Base-by-base conservation (phyloP, 2,113 vertebrate species). In the Thalassoma bifasciatum region DNA sequence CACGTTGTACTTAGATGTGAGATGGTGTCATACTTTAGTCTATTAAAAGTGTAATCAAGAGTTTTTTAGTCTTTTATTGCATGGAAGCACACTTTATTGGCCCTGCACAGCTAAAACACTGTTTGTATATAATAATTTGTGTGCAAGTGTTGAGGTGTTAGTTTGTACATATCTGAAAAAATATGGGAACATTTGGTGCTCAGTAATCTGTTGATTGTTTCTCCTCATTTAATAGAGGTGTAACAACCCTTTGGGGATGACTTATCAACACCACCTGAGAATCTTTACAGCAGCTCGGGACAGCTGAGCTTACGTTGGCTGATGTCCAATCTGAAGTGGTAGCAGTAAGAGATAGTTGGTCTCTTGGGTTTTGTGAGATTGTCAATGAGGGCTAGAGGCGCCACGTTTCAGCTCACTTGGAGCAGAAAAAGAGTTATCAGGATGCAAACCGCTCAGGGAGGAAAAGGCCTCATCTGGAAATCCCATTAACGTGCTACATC, bases 391-490 rank as follows among this genome's bases (percentile, higher is more conserved):
- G 75, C 24, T 50, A 56, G 46, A 64, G 57, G 36, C 10, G 65
- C 37, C 47, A n/a, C 0, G 7, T 64, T 75, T 78, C 42, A 71
- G 62, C 64, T 84, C 3, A 64, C 56, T 72, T 3, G 19, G 52
- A 47, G 34, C 62, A 37, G 66, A 82, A 70, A 79, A 58, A 23
- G 56, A 12, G 34, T 58, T 66, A 67, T 79, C 65, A 49, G 66
- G 44, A 72, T 56, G 57, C 44, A 47, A 62, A 56, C 49, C 24
- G 7, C 52, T 60, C 38, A n/a, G 59, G 16, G 40, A 70, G 52
- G 66, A 75, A 72, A 70, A 51, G 34, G 40, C 50, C 66, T 46
- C 61, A 40, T 65, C 72, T 65, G 62, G 71, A 66, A 49, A 81
- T 72, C 3, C 23, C 56, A 81, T 85, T 79, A 64, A 52, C 38